These are phyloP conservation scores for Amblyjoppa proteus DNA, from an alignment of 2,888 invertebrate species.

Conservation along the genomic window DNA sequence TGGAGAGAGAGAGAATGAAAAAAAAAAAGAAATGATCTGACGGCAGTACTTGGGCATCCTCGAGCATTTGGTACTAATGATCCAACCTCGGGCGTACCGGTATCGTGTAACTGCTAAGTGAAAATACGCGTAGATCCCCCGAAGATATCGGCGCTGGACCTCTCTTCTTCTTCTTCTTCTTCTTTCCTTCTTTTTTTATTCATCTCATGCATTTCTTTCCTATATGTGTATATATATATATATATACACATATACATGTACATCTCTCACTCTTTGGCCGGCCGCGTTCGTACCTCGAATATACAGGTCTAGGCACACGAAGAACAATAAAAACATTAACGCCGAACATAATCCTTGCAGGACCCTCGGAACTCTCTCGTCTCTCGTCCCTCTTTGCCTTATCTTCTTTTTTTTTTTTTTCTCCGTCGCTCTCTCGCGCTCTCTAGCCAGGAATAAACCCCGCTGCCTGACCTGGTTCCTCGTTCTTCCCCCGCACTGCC, in stretches of 20 bases:
- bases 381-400: constrained; percentile 42
- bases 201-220: constrained; percentile 20
- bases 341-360: constrained; percentile 73
- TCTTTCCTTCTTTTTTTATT: constrained; percentile 38
- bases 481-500: constrained; percentile 4
- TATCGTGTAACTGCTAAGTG: constrained; percentile 84
- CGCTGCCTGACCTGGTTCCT: constrained; percentile 53
- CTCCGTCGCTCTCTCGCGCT: constrained; percentile 25
- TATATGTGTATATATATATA: not conserved
- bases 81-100: constrained; percentile 77
- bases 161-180: constrained; percentile 33
- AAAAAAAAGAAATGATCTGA: constrained; percentile 62
- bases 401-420: constrained; percentile 44
- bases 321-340: constrained; percentile 67
- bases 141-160: constrained; percentile 75
- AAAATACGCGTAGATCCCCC: constrained; percentile 82
- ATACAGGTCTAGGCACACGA: constrained; percentile 47
- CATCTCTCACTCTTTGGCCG: constrained; percentile 41
- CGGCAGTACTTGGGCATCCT: constrained; percentile 74
- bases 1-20: constrained; percentile 51
- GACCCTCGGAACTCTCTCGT: constrained; percentile 60
- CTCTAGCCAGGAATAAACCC: constrained; percentile 50
- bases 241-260: not conserved
- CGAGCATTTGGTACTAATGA: constrained; percentile 81
- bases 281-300: constrained; percentile 28